These are phyloP conservation scores for Standfussiana lucernea DNA, from an alignment of 2,888 invertebrate genomes.

Conservation along the genomic window DNA sequence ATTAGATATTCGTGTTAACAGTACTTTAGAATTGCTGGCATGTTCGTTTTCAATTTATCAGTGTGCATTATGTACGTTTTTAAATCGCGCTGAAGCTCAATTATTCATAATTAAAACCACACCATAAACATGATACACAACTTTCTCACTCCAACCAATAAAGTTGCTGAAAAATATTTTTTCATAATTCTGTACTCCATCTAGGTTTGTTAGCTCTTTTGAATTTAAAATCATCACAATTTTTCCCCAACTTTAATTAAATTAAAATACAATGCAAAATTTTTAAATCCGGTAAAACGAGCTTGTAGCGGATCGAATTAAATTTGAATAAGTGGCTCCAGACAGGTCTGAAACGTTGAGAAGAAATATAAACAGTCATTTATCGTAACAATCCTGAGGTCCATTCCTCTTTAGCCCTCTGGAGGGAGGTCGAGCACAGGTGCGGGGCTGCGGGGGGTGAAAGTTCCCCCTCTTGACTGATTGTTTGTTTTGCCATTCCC, in stretches of 20 bases:
- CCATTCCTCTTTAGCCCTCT: constrained; percentile 74
- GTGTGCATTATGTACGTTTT: not conserved
- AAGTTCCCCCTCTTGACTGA: constrained; percentile 80
- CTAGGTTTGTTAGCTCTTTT: constrained; percentile 63
- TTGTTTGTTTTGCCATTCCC: constrained; percentile 82
- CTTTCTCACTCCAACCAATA: constrained; percentile 31
- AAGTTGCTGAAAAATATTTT: constrained; percentile 48
- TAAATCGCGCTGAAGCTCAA: not conserved
- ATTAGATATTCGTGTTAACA: not conserved
- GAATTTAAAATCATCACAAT: constrained; percentile 65
- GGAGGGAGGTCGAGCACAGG: constrained; percentile 78
- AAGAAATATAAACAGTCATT: constrained; percentile 88
- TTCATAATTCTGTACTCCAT: constrained; percentile 49
- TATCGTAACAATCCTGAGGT: constrained; percentile 82
- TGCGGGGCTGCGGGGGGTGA: constrained; percentile 70
- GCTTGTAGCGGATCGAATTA: constrained; percentile 76
- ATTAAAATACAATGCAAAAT: constrained; percentile 68
- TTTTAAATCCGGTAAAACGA: constrained; percentile 64
- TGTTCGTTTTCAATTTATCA: constrained; percentile 6
- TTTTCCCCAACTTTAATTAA: constrained; percentile 66
- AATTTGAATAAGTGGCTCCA: constrained; percentile 83
- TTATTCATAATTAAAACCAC: constrained; percentile 32
- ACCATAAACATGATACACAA: constrained; percentile 40
- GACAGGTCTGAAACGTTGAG: constrained; percentile 76
- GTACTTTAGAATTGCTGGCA: not conserved